Percentiles rank a stretch among this genome's conserved stretches.
Conservation (phyloP, 1,140 invertebrate genomes). For the Myzus persicae region DNA sequence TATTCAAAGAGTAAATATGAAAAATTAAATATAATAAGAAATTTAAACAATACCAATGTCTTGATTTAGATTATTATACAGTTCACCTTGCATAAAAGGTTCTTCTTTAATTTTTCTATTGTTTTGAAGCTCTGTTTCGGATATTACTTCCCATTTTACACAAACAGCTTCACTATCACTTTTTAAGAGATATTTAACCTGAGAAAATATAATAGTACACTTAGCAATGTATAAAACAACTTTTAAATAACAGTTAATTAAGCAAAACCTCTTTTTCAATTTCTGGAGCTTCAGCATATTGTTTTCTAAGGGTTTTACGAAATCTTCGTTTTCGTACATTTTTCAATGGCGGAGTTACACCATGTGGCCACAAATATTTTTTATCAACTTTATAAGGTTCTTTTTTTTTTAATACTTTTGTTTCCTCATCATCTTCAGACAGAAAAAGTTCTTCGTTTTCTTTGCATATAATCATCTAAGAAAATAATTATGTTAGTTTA, state of each 20-base stretch:
- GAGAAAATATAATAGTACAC: background rate
- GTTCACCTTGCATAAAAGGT: conserved; percentile 60
- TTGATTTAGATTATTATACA: conserved; percentile 57
- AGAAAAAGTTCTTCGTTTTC: conserved; percentile 82
- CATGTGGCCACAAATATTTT: conserved; percentile 92
- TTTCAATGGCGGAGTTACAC: conserved; percentile 92
- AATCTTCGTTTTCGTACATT: conserved; percentile 93
- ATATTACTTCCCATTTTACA: conserved; percentile 92
- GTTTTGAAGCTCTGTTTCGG: conserved; percentile 81
- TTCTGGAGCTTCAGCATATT: conserved; percentile 95
- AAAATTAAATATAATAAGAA: background rate
- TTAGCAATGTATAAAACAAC: background rate
- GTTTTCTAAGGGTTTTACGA: conserved; percentile 94
- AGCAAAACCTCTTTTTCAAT: conserved; percentile 90
- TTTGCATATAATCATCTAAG: conserved; percentile 81
- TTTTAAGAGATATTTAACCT: conserved; percentile 80
- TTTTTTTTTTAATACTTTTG: conserved; percentile 84
- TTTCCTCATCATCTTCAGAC: conserved; percentile 76
- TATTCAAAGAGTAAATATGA: background rate
- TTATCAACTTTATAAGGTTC: conserved; percentile 93
- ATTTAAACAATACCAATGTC: conserved; percentile 46
- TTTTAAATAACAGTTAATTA: background rate
- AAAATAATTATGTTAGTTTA: conserved; percentile 21
- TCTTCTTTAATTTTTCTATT: conserved; percentile 61
- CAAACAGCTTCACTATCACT: conserved; percentile 71